Base-by-base conservation (phyloP, 2,113 vertebrate species). In the Bufo gargarizans region DNA sequence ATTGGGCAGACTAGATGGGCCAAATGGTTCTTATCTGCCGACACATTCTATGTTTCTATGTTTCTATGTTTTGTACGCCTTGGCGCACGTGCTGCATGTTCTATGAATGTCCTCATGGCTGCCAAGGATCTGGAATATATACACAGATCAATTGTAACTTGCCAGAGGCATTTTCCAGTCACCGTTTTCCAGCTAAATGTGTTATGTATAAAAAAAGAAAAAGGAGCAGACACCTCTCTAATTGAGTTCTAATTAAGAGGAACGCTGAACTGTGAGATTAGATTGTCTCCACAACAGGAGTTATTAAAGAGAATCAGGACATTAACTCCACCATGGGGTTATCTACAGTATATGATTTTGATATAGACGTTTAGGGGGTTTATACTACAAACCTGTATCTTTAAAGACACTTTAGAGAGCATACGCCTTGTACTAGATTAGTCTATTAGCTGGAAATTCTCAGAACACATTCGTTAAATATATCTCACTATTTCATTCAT, bases 121-220 rank as follows among this genome's bases (percentile, higher is more conserved):
- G 80, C 87, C 87, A 88, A 88, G 45, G 12, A n/a, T 22, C 71
- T 53, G 53, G 56, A 74, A 88, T 88, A 77, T 84, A 65, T 33
- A 72, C 47, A 45, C 50, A 49, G 80, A 71, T 77, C 33, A 45
- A 45, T 19, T 58, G 67, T 20, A 59, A 65, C 58, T 14, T 88
- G 87, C 87, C 87, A 83, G 74, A 88, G 77, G 33, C 56, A 77
- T 88, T 77, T 84, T 88, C 71, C 58, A 88, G 58, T 76, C 80
- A 76, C 67, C 56, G 5, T 12, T 76, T 10, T 88, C 81, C 80
- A 63, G 71, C 49, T 53, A 72, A 77, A 47, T 61, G 20, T 43
- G 22, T 74, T 67, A 59, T 65, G 47, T 47, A 77, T 78, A 43
- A 58, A 74, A 71, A 65, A 65, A n/a, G 50, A 50, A 71, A 43